Evolutionary conservation across 2,797 vertebrate genomes (phyloP), one percentile per base, ranked within the genome.

Genomic region (Vultur gryphus): DNA sequence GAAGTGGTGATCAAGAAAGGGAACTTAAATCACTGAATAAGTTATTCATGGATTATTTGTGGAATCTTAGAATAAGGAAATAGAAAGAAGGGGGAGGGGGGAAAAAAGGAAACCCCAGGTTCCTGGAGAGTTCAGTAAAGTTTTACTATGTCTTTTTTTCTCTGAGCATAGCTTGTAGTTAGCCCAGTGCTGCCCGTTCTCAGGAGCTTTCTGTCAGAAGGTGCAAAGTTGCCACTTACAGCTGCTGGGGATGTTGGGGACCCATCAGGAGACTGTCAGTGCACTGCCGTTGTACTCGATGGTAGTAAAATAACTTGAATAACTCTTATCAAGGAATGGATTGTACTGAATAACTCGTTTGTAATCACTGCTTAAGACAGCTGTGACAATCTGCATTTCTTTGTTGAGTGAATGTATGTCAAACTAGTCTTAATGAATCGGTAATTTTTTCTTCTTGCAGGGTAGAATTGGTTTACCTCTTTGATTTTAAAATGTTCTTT

Each of bases 331-430:
- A 65, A 67, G 52, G 21, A 76, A 51, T 25, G 78, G 71, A 28
- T 85, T 55, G 49, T 35, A 35, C 72, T 89, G 79, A 75, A 75
- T 93, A 94, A 86, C 57, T 85, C 37, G 25, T 55, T 93, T 77
- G 43, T 82, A 71, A 71, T 54, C 2, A 0, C 44, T 77, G 67
- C 69, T 78, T 70, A 78, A 88, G 49, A 46, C 44, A 70, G 82
- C 65, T 86, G 58, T 78, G 85, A 86, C 69, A 81, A 81, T 75
- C 57, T 88, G 43, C 37, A n/a, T 81, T 57, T 76, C 79, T 94
- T 87, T 84, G 54, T 91, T 48, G 26, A 79, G 21, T 46, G 75
- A 55, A 58, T 77, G 43, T 49, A 8, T 79, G 71, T 86, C 69
- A 90, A 95, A 78, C 43, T 64, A 77, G 29, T 70, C 70, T 61